Conservation (phyloP, 1,140 invertebrate genomes). For the Pararge aegeria region DNA sequence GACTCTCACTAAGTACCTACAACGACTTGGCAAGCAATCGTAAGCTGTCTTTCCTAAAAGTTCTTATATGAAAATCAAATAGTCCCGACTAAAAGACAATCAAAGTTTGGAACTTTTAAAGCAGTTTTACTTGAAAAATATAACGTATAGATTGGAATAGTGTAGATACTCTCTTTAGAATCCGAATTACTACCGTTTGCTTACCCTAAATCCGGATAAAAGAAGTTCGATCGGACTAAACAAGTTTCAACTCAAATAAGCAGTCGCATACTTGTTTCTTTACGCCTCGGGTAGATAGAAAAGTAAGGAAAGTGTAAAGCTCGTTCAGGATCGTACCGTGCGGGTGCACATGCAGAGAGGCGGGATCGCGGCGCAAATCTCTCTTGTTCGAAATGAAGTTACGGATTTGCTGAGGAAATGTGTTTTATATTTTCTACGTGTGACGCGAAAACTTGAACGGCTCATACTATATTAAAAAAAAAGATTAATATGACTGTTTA, state of each 20-base stretch:
- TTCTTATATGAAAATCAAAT: slow-evolving; percentile 35
- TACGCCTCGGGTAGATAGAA: slow-evolving; percentile 47
- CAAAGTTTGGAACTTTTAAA: slow-evolving; percentile 30
- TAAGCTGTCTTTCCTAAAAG: slow-evolving; percentile 14
- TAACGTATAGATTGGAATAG: slow-evolving; percentile 21
- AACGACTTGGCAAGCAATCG: slow-evolving; percentile 16
- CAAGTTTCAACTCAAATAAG: slow-evolving; percentile 67
- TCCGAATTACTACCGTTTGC: slow-evolving; percentile 32
- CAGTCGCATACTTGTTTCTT: slow-evolving; percentile 59
- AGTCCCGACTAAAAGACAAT: slow-evolving; percentile 32
- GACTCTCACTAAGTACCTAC: slow-evolving; percentile 7
- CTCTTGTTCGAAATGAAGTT: slow-evolving; percentile 64
- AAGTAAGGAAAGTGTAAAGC: slow-evolving; percentile 52
- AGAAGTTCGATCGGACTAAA: slow-evolving; percentile 59
- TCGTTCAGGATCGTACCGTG: slow-evolving; percentile 33
- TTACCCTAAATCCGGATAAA: slow-evolving; percentile 43
- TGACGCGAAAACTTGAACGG: slow-evolving; percentile 44
- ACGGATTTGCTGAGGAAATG: slow-evolving; percentile 57
- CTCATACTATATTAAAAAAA: background rate
- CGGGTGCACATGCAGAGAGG: slow-evolving; percentile 53
- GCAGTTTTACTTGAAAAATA: slow-evolving; percentile 29
- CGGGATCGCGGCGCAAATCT: slow-evolving; percentile 43
- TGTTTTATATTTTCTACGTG: slow-evolving; percentile 63
- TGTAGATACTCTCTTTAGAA: slow-evolving; percentile 33
- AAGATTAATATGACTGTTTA: too few species aligned